Evolutionary conservation across 2,113 vertebrate genomes (phyloP).

Genomic region (Plestiodon gilberti): DNA sequence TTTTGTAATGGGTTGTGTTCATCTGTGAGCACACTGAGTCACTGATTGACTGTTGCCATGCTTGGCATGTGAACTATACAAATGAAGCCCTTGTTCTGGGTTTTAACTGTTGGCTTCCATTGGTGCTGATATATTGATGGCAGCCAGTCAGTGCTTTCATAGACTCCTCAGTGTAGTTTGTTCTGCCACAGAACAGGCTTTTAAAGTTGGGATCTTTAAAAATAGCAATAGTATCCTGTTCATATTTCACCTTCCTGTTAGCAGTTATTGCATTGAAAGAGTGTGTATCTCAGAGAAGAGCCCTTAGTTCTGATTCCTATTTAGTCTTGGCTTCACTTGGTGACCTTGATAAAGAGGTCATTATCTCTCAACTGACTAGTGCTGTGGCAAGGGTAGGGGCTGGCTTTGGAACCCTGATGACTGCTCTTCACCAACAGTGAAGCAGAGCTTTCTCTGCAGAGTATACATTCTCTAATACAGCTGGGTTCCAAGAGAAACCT

Average conservation of each 20-base stretch:
- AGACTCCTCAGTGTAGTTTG: not conserved
- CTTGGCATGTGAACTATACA: not conserved
- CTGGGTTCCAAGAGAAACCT: slow-evolving; percentile 22
- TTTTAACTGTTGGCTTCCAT: not conserved
- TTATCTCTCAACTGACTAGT: not conserved
- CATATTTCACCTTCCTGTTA: slow-evolving; percentile 20
- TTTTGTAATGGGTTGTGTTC: not conserved
- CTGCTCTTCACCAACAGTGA: not conserved
- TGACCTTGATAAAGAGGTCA: not conserved
- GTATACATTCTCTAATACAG: not conserved
- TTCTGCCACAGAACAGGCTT: slow-evolving; percentile 11
- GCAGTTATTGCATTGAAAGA: not conserved
- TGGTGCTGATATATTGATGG: slow-evolving; percentile 20
- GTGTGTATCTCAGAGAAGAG: not conserved
- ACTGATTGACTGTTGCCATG: not conserved
- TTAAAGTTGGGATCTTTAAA: slow-evolving; percentile 5
- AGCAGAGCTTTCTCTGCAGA: not conserved
- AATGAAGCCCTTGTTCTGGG: not conserved
- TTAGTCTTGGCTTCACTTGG: not conserved
- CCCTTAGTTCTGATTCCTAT: not conserved
- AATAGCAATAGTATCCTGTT: slow-evolving; percentile 34
- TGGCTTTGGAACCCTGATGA: not conserved
- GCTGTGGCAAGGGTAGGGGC: not conserved
- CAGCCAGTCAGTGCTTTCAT: slow-evolving; percentile 20
- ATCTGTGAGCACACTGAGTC: not conserved